A percentile compares a stretch with the other conserved stretches of the same genome.
These are phyloP conservation scores for Glyptemys insculpta DNA, from an alignment of 2,797 vertebrate species.

Conservation along the genomic window DNA sequence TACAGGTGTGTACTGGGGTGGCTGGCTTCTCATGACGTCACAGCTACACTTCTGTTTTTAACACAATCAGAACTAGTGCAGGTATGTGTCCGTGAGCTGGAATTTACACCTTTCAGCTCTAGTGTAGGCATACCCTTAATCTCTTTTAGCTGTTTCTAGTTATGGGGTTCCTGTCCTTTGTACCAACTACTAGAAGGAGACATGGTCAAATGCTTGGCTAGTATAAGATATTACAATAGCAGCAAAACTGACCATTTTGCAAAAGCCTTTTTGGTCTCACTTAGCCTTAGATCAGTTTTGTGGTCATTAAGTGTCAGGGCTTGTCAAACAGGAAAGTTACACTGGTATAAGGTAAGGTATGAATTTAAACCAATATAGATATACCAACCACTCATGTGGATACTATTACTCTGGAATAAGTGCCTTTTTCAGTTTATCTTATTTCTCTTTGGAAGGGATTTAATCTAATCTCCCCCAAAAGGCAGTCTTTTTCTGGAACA, in stretches of 20 bases:
- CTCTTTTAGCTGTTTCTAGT: too few relatives aligned
- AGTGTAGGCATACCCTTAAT: too few relatives aligned
- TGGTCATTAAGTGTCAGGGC: neutral
- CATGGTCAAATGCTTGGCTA: neutral
- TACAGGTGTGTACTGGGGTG: too few relatives aligned
- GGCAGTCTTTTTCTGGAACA: neutral
- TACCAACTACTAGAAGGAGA: too few relatives aligned
- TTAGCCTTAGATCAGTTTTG: neutral
- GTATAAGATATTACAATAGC: neutral
- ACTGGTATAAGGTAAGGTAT: neutral
- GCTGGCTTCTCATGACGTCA: too few relatives aligned
- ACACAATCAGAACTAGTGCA: too few relatives aligned
- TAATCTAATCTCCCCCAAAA: slow-evolving; percentile 17
- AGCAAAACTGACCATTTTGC: neutral
- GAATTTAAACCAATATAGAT: neutral
- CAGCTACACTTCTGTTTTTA: too few relatives aligned
- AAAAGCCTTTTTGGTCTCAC: neutral
- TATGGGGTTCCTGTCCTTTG: too few relatives aligned
- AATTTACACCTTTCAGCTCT: too few relatives aligned
- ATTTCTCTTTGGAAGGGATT: neutral
- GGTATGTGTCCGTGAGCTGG: too few relatives aligned
- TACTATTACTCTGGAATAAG: neutral
- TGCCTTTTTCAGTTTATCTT: neutral
- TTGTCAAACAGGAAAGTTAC: neutral
- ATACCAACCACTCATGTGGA: neutral